A percentile compares a stretch with the other conserved stretches of the same genome.
Evolutionary conservation across 2,113 vertebrate species (phyloP).

Genomic region (Panthera tigris): DNA sequence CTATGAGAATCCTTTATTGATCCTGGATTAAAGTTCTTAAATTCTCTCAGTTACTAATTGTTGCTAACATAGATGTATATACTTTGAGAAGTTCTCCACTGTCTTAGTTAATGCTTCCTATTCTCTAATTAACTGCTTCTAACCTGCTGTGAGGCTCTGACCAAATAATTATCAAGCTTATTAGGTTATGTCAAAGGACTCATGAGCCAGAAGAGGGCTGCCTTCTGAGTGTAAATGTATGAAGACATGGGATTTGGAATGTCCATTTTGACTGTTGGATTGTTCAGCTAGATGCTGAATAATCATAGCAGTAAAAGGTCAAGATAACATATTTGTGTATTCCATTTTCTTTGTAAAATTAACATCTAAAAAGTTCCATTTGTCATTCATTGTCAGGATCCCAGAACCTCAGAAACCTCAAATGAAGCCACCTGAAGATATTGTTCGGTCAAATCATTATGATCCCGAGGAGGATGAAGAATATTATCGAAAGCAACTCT

Average conservation of each 20-base stretch:
- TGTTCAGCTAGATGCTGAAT: background rate
- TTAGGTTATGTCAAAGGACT: background rate
- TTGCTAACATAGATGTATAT: background rate
- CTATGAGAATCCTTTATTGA: background rate
- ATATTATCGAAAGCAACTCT: conserved; percentile 97
- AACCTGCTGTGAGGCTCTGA: background rate
- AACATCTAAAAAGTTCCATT: background rate
- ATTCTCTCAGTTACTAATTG: background rate
- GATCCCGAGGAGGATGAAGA: conserved; percentile 97
- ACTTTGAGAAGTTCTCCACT: background rate
- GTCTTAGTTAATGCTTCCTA: background rate
- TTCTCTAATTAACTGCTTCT: background rate
- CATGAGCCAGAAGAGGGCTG: background rate
- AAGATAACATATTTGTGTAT: background rate
- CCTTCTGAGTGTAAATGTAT: background rate
- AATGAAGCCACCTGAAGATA: conserved; percentile 90
- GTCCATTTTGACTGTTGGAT: background rate
- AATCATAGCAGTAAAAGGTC: background rate
- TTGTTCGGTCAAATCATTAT: conserved; percentile 93
- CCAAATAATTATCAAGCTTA: background rate
- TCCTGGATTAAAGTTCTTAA: background rate
- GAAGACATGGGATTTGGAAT: background rate
- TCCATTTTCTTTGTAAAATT: background rate
- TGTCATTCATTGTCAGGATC: conserved; percentile 82
- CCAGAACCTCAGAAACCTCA: conserved; percentile 98